Base-by-base conservation (phyloP, 1,140 invertebrate genomes). In the Hermatobates lingyangjiaoensis region DNA sequence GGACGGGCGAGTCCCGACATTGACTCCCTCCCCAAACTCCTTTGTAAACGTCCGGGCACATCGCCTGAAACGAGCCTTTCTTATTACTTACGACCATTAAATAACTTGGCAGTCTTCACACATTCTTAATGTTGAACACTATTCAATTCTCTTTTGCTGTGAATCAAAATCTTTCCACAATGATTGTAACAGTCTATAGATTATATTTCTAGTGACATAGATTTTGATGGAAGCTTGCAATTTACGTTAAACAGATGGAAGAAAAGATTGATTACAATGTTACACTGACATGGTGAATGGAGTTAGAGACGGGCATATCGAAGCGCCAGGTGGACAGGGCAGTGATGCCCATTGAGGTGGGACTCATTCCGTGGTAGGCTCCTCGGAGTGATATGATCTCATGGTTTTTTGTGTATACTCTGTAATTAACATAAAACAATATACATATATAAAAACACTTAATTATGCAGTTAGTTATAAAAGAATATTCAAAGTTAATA, bases 361-460 rank as follows among this genome's bases (percentile, higher is more conserved):
- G 82, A 45, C 83, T 89, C 66, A 83, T 82, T 12, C 94, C 94
- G 64, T 97, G 90, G 63, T 93, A 97, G 38, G 74, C 72, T 67
- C 90, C 91, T 59, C 83, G 78, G 10, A 97, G 68, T 0, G 88
- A 85, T 20, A 98, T 67, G 3, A 94, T 73, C 58, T 96, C 88
- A 60, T 79, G 80, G 54, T 84, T 77, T 3, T 80, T 77, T 0
- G 92, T 95, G 61, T 90, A 77, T 12, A 52, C 34, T 40, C 57
- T 34, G 28, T 7, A 15, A 34, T 14, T 7, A 20, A 20, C 7
- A 21, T 20, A 10, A 21, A 20, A 45, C 5, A 45, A 45, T 7
- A 5, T 21, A 45, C 24, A 18, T 20, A 45, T 45, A n/a, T n/a
- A n/a, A n/a, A n/a, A n/a, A n/a, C n/a, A n/a, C n/a, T n/a, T n/a